phyloP scores from a whole-genome alignment of 2,113 vertebrate species.

The Ochotona princeps region DNA sequence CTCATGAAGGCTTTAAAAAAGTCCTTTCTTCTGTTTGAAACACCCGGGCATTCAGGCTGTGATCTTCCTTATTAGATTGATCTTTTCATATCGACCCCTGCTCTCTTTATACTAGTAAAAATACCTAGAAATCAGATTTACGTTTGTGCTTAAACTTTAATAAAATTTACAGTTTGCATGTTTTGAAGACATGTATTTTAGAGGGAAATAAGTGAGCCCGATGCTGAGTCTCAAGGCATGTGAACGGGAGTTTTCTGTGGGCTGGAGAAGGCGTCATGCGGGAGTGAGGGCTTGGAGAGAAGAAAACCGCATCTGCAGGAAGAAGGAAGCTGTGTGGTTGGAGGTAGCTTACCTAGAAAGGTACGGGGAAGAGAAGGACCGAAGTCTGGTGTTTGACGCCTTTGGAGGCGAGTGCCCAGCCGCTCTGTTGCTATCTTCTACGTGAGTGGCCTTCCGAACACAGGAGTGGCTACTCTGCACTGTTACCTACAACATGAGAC shows the following conservation, averaged over 20 bases:
- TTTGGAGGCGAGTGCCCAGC: background rate
- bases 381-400: background rate
- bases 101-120: too few relatives aligned
- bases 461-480: background rate
- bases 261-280: background rate
- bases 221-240: background rate
- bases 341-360: background rate
- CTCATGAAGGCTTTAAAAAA: too few relatives aligned
- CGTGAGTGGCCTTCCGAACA: background rate
- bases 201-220: background rate
- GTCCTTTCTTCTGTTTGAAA: too few relatives aligned
- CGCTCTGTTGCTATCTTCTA: background rate
- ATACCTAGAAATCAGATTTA: too few relatives aligned
- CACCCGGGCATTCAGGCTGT: too few relatives aligned
- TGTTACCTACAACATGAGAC: background rate
- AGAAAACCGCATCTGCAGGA: background rate
- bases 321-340: background rate
- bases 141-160: too few relatives aligned
- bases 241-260: background rate
- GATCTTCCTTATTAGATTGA: too few relatives aligned
- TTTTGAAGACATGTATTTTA: too few relatives aligned
- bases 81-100: too few relatives aligned
- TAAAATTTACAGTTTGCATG: too few relatives aligned
- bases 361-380: background rate
- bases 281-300: background rate